These are phyloP conservation scores for Lepus oiostolus DNA, from an alignment of 2,797 vertebrate genomes.

Conservation along the genomic window DNA sequence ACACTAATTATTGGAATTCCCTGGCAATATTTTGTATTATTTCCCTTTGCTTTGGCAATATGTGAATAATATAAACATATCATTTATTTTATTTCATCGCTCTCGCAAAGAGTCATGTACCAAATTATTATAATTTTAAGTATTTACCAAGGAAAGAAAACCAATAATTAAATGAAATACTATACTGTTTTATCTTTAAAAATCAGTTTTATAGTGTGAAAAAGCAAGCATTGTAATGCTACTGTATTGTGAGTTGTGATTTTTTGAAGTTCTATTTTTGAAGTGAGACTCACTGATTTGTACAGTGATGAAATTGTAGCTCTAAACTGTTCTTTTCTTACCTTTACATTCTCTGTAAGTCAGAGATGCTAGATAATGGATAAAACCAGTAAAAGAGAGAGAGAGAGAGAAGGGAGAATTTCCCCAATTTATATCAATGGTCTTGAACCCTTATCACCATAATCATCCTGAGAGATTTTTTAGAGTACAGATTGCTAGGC, in stretches of 20 bases:
- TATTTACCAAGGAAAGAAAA: conserved; percentile 23
- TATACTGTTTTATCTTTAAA: not conserved
- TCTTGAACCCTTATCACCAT: not conserved
- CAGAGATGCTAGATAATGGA: not conserved
- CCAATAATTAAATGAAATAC: conserved; percentile 23
- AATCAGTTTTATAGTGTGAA: not conserved
- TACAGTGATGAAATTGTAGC: not conserved
- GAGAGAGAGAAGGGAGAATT: not conserved
- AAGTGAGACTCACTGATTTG: not conserved
- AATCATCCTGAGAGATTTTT: not conserved
- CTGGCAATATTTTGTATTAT: not conserved
- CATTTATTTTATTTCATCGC: not conserved
- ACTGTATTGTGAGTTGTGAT: not conserved
- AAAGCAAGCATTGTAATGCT: not conserved
- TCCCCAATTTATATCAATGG: not conserved
- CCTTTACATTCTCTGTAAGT: not conserved
- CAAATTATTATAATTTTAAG: not conserved
- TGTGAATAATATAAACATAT: not conserved
- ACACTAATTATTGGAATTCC: not conserved
- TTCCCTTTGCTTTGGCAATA: not conserved
- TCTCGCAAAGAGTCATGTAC: not conserved
- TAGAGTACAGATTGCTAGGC: not conserved
- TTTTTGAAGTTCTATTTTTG: not conserved
- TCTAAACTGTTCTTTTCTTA: not conserved
- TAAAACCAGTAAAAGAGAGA: not conserved